A percentile compares a stretch with the other conserved stretches of the same genome.
Conservation (phyloP, 2,113 vertebrate species). For the Mus pahari region DNA sequence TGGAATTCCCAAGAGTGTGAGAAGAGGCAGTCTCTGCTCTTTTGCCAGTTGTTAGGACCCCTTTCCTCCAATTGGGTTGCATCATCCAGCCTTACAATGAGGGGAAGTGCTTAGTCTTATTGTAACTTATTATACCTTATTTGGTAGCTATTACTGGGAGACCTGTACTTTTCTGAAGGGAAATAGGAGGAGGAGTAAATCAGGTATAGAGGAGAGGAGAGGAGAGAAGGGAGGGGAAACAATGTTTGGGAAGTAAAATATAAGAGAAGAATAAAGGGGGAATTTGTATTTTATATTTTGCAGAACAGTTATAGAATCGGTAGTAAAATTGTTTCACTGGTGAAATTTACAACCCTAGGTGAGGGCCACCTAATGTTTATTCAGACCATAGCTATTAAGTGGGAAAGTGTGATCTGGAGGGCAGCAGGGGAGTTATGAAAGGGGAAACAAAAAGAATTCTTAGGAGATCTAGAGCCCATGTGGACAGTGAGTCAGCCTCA, state of each 20-base stretch:
- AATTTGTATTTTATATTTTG: background rate
- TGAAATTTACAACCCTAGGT: background rate
- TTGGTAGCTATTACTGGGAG: background rate
- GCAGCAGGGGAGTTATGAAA: background rate
- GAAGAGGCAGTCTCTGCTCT: background rate
- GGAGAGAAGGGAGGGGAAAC: background rate
- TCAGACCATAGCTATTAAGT: background rate
- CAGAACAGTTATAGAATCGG: background rate
- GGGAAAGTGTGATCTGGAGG: background rate
- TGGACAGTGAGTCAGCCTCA: rapidly evolving
- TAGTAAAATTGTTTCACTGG: background rate
- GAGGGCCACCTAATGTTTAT: background rate
- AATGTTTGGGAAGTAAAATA: background rate
- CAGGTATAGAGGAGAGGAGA: background rate
- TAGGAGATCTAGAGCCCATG: background rate
- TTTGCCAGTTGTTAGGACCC: background rate
- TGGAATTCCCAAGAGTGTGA: background rate
- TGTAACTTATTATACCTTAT: background rate
- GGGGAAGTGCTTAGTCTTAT: background rate
- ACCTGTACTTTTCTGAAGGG: background rate
- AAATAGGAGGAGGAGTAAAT: background rate
- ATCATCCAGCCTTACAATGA: background rate
- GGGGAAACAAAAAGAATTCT: background rate
- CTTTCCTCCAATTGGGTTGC: background rate
- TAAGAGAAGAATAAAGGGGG: background rate